A percentile compares a stretch with the other conserved stretches of the same genome.
These are phyloP conservation scores for Callorhinus ursinus DNA, from an alignment of 2,113 vertebrate genomes.

Conservation along the genomic window DNA sequence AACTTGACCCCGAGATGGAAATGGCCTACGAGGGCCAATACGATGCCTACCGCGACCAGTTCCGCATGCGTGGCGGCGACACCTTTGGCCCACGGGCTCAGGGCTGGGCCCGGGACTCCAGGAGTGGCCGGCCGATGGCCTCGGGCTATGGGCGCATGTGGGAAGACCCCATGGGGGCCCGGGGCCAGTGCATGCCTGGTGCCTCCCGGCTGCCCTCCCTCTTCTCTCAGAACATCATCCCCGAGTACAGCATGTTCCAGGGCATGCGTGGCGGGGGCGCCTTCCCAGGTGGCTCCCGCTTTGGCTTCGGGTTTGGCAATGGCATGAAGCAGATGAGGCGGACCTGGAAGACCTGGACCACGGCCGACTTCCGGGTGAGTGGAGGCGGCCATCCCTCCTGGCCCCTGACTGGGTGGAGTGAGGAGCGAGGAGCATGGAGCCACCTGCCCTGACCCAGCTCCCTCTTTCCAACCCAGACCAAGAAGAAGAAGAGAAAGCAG, in stretches of 20 bases:
- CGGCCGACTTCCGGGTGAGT: conserved; percentile 89
- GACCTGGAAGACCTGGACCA: conserved; percentile 87
- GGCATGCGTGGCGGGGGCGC: conserved; percentile 89
- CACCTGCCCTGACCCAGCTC: background rate
- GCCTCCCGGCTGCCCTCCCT: conserved; percentile 94
- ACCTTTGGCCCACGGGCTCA: conserved; percentile 87
- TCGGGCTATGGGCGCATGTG: conserved; percentile 87
- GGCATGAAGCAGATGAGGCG: conserved; percentile 93
- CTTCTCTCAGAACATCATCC: conserved; percentile 93
- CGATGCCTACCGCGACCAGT: conserved; percentile 92
- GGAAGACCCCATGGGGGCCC: conserved; percentile 89
- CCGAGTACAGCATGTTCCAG: conserved; percentile 87
- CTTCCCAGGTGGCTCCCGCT: conserved; percentile 88
- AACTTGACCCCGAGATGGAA: conserved; percentile 88
- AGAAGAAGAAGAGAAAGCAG: conserved; percentile 85
- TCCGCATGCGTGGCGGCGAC: conserved; percentile 87
- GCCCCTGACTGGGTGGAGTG: background rate
- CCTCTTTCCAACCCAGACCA: conserved; percentile 72
- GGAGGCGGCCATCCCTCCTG: conserved; percentile 71
- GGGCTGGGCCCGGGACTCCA: conserved; percentile 87
- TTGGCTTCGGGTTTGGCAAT: conserved; percentile 88
- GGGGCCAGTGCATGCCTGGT: conserved; percentile 86
- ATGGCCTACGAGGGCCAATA: conserved; percentile 90
- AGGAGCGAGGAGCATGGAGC: background rate
- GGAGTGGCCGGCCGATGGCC: conserved; percentile 75